These are phyloP conservation scores for Tupaia chinensis DNA, from an alignment of 2,113 vertebrate genomes.

Conservation along the genomic window DNA sequence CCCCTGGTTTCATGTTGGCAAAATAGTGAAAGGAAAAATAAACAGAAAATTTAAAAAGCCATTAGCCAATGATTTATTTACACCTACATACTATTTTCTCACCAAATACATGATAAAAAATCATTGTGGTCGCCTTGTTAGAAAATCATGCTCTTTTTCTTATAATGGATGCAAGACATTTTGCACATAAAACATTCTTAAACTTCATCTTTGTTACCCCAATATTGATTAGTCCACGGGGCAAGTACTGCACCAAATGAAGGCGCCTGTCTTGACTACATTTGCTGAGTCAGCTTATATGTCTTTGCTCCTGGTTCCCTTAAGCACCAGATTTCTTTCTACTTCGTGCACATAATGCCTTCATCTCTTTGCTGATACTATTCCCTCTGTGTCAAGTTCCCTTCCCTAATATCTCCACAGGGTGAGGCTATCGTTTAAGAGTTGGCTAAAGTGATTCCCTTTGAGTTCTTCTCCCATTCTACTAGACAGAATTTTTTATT, in stretches of 20 bases:
- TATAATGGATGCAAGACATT: conserved; percentile 62
- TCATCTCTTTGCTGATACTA: background rate
- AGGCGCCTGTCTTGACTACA: background rate
- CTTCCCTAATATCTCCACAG: background rate
- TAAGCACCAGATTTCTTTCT: conserved; percentile 4
- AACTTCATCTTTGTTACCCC: conserved; percentile 22
- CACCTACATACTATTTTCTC: conserved; percentile 65
- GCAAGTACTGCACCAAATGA: background rate
- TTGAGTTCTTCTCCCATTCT: background rate
- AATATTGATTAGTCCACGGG: background rate
- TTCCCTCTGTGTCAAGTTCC: background rate
- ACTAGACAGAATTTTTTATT: conserved; percentile 25
- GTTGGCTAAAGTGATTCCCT: background rate
- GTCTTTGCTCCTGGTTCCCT: background rate
- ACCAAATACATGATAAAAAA: conserved; percentile 70
- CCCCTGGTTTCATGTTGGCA: background rate
- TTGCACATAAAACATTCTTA: conserved; percentile 65
- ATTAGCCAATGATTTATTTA: conserved; percentile 60
- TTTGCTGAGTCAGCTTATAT: background rate
- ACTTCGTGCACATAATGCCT: background rate
- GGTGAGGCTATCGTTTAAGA: background rate
- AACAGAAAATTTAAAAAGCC: conserved; percentile 44
- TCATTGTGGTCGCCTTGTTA: conserved; percentile 58
- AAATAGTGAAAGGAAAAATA: conserved; percentile 5
- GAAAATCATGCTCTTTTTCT: conserved; percentile 44